Evolutionary conservation across 2,888 invertebrate genomes (phyloP), one percentile per base, ranked within the genome.

Genomic region (Mesorhabditis sp.): DNA sequence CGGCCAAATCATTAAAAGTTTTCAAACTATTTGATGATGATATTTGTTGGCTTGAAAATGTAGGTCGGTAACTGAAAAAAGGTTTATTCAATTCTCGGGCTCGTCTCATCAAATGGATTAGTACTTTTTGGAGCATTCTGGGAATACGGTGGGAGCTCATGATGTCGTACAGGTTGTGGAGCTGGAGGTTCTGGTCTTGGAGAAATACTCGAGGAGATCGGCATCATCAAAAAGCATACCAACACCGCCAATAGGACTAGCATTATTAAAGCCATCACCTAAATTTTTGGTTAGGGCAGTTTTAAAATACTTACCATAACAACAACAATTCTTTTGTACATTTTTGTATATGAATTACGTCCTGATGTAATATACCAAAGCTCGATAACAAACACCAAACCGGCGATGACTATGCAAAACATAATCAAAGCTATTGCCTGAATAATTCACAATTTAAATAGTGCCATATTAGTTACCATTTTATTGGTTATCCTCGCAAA

Each of bases 401-500:
- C 58, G 7, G 58, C 58, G n/a, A 50, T 50, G 10, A 50, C 58
- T 10, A 50, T 50, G n/a, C 58, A 50, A 50, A 50, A 50, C 7
- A 10, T n/a, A n/a, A 50, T 2, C n/a, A 50, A 50, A 2, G 58
- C 58, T 50, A 50, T 50, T 50, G 58, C 58, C 58, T 50, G n/a
- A 50, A 50, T 13, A 13, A 1, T 50, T 50, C n/a, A 13, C 58
- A 13, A 13, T 50, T 50, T 50, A 28, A 28, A 28, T 28, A 28
- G 28, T 28, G 28, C 28, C 1, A 28, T 28, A 28, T 28, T 28
- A 28, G 28, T 50, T 50, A 50, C 58, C 58, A 50, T 50, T 50
- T 50, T 50, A 50, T 50, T 50, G 7, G 58, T 50, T 10, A 50
- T 50, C 58, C 58, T 50, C 58, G 58, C 58, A 50, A 50, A 50